Base-by-base conservation (phyloP, 2,888 invertebrate species). In the Acronicta aceris region DNA sequence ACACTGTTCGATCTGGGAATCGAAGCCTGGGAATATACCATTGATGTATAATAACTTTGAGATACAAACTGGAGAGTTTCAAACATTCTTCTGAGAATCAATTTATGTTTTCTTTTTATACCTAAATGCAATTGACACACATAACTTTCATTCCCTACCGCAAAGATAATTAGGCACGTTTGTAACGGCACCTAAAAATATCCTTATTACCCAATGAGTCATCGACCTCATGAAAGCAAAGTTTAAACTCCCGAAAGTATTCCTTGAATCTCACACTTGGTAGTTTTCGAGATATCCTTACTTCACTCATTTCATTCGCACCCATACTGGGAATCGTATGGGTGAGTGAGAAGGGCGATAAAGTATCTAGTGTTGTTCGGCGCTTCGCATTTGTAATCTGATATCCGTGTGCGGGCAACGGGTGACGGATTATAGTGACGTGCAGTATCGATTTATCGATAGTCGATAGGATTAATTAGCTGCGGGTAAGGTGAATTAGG, bases 281-380 rank as follows among this genome's bases (percentile, higher is more conserved):
- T 79, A 85, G 91, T 88, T 85, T 89, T 91, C 91, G 74, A 83
- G 79, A 88, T 85, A 87, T 91, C 90, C 89, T 90, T 87, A 85
- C 84, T 76, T 25, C 56, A 15, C 2, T 70, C 36, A 15, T 87
- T 86, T 65, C 81, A 58, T 53, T 86, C 79, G 45, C 45, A 50
- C 68, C 13, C 12, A 33, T 6, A 55, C 33, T 10, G 21, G 16
- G 56, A 10, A 8, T 15, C 0, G 9, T 38, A 30, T 10, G 79
- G 43, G 70, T 3, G 79, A 82, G 47, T 66, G 75, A 55, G 85
- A 86, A 8, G 41, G 45, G n/a, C 17, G 58, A 74, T 62, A 72
- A 57, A 71, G 72, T 78, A 80, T 77, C 75, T 78, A 76, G 76
- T 79, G 73, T 62, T 74, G 71, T 74, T 71, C 71, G 83, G 76